These are phyloP conservation scores for Drosophila micromelanica DNA, from an alignment of 1,140 invertebrate genomes.

Conservation along the genomic window DNA sequence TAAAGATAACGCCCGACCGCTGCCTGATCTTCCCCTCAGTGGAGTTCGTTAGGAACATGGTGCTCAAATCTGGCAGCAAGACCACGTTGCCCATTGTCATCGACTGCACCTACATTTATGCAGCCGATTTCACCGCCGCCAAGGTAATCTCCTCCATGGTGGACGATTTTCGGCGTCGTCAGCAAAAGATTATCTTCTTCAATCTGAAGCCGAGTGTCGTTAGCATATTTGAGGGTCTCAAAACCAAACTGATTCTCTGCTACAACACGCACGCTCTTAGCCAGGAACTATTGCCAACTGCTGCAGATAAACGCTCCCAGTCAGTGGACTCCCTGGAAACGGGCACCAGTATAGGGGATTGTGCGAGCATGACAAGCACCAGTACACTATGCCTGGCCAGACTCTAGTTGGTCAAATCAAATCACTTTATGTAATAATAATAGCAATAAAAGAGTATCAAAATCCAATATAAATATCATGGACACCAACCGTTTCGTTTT, in stretches of 20 bases:
- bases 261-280: slow-evolving; percentile 90
- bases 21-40: slow-evolving; percentile 95
- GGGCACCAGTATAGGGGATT: slow-evolving; percentile 47
- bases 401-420: background rate
- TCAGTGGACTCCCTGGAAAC: slow-evolving; percentile 65
- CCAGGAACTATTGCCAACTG: slow-evolving; percentile 86
- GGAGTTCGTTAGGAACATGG: slow-evolving; percentile 92
- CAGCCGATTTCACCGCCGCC: slow-evolving; percentile 92
- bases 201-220: slow-evolving; percentile 93
- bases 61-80: slow-evolving; percentile 90
- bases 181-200: slow-evolving; percentile 91
- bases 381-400: slow-evolving; percentile 29
- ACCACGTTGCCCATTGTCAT: slow-evolving; percentile 91
- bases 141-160: slow-evolving; percentile 89
- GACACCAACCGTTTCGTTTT: too few species aligned
- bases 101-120: slow-evolving; percentile 93
- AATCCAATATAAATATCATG: too few species aligned
- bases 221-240: slow-evolving; percentile 90
- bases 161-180: slow-evolving; percentile 89
- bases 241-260: slow-evolving; percentile 89
- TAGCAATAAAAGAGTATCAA: too few species aligned
- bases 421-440: too few species aligned
- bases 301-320: slow-evolving; percentile 13
- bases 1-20: slow-evolving; percentile 92
- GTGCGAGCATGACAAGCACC: slow-evolving; percentile 67